Conservation (phyloP, 2,888 invertebrate genomes). For the Caenorhabditis sp. region DNA sequence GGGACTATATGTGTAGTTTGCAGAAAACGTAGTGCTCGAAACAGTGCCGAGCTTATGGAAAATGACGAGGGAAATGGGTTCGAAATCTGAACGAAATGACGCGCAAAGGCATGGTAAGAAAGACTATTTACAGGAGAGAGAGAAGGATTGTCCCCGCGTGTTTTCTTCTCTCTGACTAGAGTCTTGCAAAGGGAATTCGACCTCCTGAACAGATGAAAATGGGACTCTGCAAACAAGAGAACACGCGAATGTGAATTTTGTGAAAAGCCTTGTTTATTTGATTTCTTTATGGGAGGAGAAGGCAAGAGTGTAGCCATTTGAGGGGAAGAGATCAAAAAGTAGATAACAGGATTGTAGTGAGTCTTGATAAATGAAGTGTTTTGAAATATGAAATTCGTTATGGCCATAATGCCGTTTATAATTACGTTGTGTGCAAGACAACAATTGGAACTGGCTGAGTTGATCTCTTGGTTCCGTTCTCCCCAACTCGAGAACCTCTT, state of each 20-base stretch:
- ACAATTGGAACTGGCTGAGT: conserved; percentile 20
- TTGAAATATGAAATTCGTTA: too few relatives aligned
- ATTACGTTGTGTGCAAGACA: neutral
- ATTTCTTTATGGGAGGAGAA: neutral
- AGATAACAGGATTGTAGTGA: neutral
- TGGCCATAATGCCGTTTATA: too few relatives aligned
- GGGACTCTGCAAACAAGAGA: neutral
- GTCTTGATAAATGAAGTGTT: neutral
- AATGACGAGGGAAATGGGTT: neutral
- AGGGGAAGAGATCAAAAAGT: neutral
- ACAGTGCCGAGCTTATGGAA: too few relatives aligned
- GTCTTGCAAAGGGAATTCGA: neutral
- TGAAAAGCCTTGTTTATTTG: conserved; percentile 1
- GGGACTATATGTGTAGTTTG: neutral
- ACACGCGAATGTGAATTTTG: neutral
- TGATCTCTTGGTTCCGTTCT: conserved; percentile 19
- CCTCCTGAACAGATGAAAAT: neutral
- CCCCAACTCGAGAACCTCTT: conserved; percentile 25
- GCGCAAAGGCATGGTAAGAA: neutral
- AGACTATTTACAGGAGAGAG: neutral
- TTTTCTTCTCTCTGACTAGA: too few relatives aligned
- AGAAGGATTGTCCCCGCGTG: too few relatives aligned
- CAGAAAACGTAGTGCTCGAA: neutral
- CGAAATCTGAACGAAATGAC: neutral
- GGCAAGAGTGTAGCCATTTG: neutral